A percentile compares a stretch with the other conserved stretches of the same genome.
Evolutionary conservation across 2,888 invertebrate species (phyloP).

Genomic region (Plemyria rubiginata): DNA sequence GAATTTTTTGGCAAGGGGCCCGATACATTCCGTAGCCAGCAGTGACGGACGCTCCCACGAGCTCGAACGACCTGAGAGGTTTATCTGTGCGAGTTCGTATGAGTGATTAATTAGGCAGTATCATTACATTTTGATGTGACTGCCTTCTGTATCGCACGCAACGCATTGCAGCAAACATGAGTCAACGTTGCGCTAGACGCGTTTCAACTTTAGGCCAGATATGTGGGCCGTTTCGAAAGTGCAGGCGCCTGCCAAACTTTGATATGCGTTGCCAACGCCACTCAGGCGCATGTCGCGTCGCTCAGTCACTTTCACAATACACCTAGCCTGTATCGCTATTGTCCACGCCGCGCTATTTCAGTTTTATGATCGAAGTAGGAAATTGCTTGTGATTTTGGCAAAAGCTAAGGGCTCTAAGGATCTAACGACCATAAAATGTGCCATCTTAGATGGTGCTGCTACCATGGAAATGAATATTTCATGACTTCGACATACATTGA

Average conservation of each 20-base stretch:
- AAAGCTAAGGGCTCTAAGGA: slow-evolving; percentile 22
- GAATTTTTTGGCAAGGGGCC: slow-evolving; percentile 9
- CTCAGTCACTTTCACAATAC: slow-evolving; percentile 62
- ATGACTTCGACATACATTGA: slow-evolving; percentile 12
- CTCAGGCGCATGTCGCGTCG: slow-evolving; percentile 46
- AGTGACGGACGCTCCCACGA: background rate
- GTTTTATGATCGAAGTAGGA: slow-evolving; percentile 32
- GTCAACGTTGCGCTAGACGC: slow-evolving; percentile 53
- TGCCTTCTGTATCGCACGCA: slow-evolving; percentile 32
- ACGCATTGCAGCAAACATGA: slow-evolving; percentile 48
- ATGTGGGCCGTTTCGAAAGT: slow-evolving; percentile 49
- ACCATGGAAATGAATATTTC: slow-evolving; percentile 17
- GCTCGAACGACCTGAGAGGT: slow-evolving; percentile 9
- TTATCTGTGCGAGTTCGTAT: background rate
- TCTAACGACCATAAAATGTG: slow-evolving; percentile 24
- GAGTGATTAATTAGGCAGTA: slow-evolving; percentile 1
- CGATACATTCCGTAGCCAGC: slow-evolving; percentile 8
- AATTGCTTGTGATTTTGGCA: slow-evolving; percentile 34
- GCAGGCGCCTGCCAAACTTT: slow-evolving; percentile 73
- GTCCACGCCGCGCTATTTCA: slow-evolving; percentile 24
- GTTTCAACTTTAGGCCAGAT: slow-evolving; percentile 51
- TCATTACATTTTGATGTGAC: slow-evolving; percentile 23
- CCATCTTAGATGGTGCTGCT: slow-evolving; percentile 14
- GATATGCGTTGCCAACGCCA: slow-evolving; percentile 66
- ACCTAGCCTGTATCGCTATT: slow-evolving; percentile 35